Evolutionary conservation across 2,113 vertebrate species (phyloP).

Genomic region (Madoqua kirkii): DNA sequence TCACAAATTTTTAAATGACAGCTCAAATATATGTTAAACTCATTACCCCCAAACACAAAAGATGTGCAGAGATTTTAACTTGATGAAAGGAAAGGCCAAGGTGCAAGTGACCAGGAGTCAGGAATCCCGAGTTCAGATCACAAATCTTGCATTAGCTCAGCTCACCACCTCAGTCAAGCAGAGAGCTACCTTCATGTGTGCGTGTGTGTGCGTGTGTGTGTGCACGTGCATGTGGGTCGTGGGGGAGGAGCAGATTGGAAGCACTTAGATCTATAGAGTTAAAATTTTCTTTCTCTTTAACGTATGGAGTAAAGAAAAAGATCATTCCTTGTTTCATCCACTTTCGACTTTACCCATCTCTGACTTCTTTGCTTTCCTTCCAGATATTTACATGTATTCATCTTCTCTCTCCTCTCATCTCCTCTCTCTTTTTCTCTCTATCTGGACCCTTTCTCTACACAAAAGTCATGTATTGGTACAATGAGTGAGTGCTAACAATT

Average conservation of each 20-base stretch:
- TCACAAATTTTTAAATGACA: constrained; percentile 76
- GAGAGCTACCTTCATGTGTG: neutral
- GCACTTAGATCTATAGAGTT: neutral
- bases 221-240: neutral
- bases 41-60: constrained; percentile 61
- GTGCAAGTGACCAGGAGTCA: neutral
- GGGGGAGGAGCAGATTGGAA: neutral
- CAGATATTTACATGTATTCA: neutral
- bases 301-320: neutral
- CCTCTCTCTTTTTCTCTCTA: neutral
- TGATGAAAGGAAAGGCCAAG: neutral
- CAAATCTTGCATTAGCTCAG: neutral
- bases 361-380: neutral
- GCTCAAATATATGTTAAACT: constrained; percentile 59
- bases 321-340: neutral
- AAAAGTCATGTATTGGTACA: neutral
- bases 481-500: neutral
- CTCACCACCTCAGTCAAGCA: neutral
- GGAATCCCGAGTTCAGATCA: neutral
- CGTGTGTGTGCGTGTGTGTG: fast-evolving
- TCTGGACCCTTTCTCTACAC: too few relatives aligned
- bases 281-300: neutral
- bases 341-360: neutral
- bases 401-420: neutral
- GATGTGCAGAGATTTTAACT: constrained; percentile 49